Percentiles rank a stretch among this genome's conserved stretches.
Evolutionary conservation across 2,797 vertebrate species (phyloP).

Genomic region (Lepilemur septentrionalis): DNA sequence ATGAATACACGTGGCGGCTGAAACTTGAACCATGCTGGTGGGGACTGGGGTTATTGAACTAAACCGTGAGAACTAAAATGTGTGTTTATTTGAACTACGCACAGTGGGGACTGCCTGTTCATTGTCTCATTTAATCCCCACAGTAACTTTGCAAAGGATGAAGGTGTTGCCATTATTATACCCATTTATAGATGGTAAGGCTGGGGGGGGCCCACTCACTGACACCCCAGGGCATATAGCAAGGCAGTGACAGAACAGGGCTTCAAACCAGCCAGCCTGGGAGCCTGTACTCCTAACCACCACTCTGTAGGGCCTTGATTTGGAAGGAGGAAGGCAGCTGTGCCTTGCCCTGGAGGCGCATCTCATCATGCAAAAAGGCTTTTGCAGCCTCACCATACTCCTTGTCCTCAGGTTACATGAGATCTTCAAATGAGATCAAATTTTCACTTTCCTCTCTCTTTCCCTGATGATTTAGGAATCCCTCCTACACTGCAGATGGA

Average conservation of each 20-base stretch:
- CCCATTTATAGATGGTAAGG: not conserved
- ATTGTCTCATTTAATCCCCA: not conserved
- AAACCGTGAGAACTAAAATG: not conserved
- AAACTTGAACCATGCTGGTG: not conserved
- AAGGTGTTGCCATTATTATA: not conserved
- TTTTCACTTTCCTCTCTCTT: not conserved
- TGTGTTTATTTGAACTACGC: not conserved
- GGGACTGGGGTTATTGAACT: not conserved
- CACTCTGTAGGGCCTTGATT: not conserved
- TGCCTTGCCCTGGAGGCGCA: not conserved
- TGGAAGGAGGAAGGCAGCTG: not conserved
- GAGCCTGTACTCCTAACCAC: accelerated
- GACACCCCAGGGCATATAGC: accelerated
- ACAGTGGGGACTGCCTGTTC: not conserved
- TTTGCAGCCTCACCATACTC: not conserved
- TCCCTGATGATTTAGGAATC: not conserved
- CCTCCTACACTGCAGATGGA: not conserved
- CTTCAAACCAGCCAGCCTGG: not conserved
- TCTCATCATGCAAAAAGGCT: not conserved
- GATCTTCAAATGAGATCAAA: not conserved
- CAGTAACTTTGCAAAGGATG: not conserved
- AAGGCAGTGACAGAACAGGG: not conserved
- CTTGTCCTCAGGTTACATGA: not conserved
- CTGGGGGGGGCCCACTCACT: not conserved
- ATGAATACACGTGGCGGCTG: not conserved